phyloP scores from a whole-genome alignment of 1,140 invertebrate species.

The Orussus abietinus region DNA sequence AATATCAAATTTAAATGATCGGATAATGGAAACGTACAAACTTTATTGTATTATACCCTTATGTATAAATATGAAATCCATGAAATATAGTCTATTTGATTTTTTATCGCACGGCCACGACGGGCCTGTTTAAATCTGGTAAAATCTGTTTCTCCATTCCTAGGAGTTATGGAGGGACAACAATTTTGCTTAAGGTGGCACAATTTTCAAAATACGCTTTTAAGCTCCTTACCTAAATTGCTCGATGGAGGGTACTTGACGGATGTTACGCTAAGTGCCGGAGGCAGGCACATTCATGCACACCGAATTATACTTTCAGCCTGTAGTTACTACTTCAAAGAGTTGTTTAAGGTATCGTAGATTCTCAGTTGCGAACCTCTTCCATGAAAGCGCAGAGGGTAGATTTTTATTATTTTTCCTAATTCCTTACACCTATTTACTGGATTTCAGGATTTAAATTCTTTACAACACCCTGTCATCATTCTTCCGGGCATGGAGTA shows the following conservation, averaged over 20 bases:
- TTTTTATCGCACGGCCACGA: too few relatives aligned
- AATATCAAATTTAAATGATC: too few relatives aligned
- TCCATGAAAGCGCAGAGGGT: constrained; percentile 5
- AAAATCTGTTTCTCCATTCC: constrained; percentile 9
- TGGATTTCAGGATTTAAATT: constrained; percentile 61
- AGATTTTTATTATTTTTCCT: constrained; percentile 6
- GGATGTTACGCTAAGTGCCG: constrained; percentile 84
- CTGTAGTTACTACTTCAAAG: constrained; percentile 89
- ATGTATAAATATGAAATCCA: too few relatives aligned
- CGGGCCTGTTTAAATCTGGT: constrained; percentile 4
- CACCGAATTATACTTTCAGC: constrained; percentile 86
- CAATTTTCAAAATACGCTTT: constrained; percentile 74
- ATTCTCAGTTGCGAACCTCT: neutral
- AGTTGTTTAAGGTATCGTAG: constrained; percentile 71
- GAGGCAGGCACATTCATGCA: constrained; percentile 73
- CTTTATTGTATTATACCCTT: too few relatives aligned
- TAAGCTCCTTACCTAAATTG: constrained; percentile 78
- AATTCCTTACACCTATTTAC: too few relatives aligned
- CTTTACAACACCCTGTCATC: constrained; percentile 75
- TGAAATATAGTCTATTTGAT: too few relatives aligned
- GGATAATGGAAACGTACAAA: too few relatives aligned
- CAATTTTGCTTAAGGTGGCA: constrained; percentile 76
- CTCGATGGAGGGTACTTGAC: constrained; percentile 80
- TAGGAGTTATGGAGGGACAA: constrained; percentile 54
- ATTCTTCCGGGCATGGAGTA: constrained; percentile 78